Evolutionary conservation across 2,888 invertebrate species (phyloP), one percentile per base, ranked within the genome.

Genomic region (Petrophora chlorosata): DNA sequence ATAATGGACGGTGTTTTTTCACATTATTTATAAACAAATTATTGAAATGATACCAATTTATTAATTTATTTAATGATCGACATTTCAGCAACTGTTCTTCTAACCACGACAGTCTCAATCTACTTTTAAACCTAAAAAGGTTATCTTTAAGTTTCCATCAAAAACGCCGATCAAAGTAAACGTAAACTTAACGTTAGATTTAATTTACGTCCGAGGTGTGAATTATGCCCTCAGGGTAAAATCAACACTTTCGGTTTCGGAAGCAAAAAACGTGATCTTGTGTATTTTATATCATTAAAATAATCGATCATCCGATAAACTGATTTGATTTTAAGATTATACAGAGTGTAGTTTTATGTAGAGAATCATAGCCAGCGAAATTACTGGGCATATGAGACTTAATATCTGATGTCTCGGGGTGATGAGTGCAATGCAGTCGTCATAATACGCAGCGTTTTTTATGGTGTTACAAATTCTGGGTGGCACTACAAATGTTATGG

Each of bases 181-280:
- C 5, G 1, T 34, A 13, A 12, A 16, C 9, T 10, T 12, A 28
- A 28, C 15, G 4, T 17, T 8, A 19, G 15, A 3, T n/a, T 8
- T 17, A 13, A 14, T 19, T 40, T 7, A 22, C 3, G 14, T 35
- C 5, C 2, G 40, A 50, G 48, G 70, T 70, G 70, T 70, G 61
- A 68, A 73, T 69, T 61, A 44, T 42, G 41, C 67, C 78, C 60
- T 29, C 12, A 7, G 68, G 78, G 65, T 52, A 63, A 76, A 70
- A 68, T 78, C 76, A 73, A 72, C 79, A 77, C 76, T 61, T 64
- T 60, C 54, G 49, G 13, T 61, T 53, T 60, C 47, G 26, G 41
- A 23, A 53, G 53, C 52, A 56, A 58, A 57, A 60, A 57, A 53
- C 43, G 1, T 55, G 56, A 68, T 68, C 53, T 30, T 59, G 61